Base-by-base conservation (phyloP, 2,888 invertebrate genomes). In the Galerucella nymphaeae region DNA sequence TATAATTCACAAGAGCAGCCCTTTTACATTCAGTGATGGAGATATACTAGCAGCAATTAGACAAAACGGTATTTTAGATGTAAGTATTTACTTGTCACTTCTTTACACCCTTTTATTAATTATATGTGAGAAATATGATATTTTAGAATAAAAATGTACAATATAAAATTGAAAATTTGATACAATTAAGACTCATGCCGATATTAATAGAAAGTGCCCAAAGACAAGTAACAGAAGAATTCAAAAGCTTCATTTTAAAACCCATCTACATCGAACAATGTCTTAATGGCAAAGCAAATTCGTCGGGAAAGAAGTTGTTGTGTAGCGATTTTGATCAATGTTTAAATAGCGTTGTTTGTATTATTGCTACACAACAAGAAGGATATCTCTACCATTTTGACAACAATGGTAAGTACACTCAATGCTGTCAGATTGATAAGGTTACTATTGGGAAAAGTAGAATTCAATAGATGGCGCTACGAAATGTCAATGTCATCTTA, bases 341-440 rank as follows among this genome's bases (percentile, higher is more conserved):
- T 70, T 87, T 92, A 63, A 89, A 90, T 66, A 92, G 92, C 6
- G 87, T 91, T 57, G 89, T 89, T 45, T 91, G 91, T 76, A 87
- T 93, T 81, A 88, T 91, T 80, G 91, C 90, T 59, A 91, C 91
- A 0, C 88, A 89, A 41, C 91, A 91, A 81, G 92, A 93, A 82
- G 94, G 93, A 14, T 93, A 91, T 84, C 86, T 94, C 70, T 94
- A 93, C 84, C 91, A 93, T 80, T 91, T 93, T 80, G 88, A 89
- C 68, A 89, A 88, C 58, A 85, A 87, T 74, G 87, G 86, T 77
- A 70, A 63, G 48, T 63, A 62, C 2, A 42, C 16, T 9, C 2
- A 6, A 50, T 0, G 16, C 9, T 55, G 20, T 10, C n/a, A 20
- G 55, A 10, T 55, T 18, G 23, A 23, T 23, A 23, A 23, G 23